A percentile compares a stretch with the other conserved stretches of the same genome.
These are phyloP conservation scores for Polypterus senegalus DNA, from an alignment of 2,113 vertebrate genomes.

Conservation along the genomic window DNA sequence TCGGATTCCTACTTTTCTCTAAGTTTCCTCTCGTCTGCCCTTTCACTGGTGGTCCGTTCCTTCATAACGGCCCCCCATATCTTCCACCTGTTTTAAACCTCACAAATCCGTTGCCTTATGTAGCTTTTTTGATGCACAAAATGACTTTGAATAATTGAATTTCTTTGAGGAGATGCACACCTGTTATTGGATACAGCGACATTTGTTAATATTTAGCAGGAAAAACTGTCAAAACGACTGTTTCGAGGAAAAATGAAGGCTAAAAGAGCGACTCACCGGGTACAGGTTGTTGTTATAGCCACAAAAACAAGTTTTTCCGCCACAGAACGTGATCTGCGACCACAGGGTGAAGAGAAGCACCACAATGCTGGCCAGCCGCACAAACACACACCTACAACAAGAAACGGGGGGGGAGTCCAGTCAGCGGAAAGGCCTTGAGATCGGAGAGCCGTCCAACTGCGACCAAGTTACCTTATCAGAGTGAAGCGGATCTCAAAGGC, in stretches of 20 bases:
- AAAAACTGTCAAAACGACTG: neutral
- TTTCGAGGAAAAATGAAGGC: neutral
- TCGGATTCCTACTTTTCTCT: too few species aligned
- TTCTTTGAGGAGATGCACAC: too few species aligned
- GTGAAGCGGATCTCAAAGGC: slow-evolving; percentile 84
- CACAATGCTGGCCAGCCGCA: slow-evolving; percentile 78
- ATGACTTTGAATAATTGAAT: too few species aligned
- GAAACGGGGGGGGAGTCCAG: neutral
- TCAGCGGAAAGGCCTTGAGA: too few species aligned
- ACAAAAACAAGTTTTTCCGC: slow-evolving; percentile 45
- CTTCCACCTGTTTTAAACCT: too few species aligned
- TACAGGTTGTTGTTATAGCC: slow-evolving; percentile 80
- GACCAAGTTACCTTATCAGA: slow-evolving; percentile 66
- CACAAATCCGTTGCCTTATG: too few species aligned
- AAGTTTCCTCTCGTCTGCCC: too few species aligned
- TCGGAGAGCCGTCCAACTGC: neutral
- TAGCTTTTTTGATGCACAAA: too few species aligned
- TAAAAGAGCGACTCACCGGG: slow-evolving; percentile 53
- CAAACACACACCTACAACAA: slow-evolving; percentile 72
- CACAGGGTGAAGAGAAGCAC: slow-evolving; percentile 81
- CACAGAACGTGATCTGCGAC: slow-evolving; percentile 68
- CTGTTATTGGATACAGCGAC: too few species aligned
- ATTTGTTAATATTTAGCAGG: too few species aligned
- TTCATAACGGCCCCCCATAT: too few species aligned
- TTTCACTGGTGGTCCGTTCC: too few species aligned